These are phyloP conservation scores for Steromphala cineraria DNA, from an alignment of 2,888 invertebrate species.

Conservation along the genomic window DNA sequence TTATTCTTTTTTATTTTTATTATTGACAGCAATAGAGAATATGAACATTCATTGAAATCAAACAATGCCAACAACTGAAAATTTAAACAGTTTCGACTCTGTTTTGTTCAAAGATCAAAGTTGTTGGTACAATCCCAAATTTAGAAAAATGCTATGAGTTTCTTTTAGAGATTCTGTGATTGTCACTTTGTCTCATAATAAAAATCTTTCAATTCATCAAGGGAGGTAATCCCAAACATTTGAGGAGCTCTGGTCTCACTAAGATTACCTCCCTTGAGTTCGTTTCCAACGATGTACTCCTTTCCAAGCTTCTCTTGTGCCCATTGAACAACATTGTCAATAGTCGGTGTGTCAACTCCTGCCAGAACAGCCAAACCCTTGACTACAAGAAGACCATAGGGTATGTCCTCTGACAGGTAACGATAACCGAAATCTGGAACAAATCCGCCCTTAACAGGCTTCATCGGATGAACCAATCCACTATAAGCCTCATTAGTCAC, in stretches of 20 bases:
- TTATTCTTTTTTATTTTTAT: no score
- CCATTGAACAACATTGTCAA: constrained; percentile 56
- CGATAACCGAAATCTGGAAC: constrained; percentile 56
- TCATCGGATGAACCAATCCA: constrained; percentile 59
- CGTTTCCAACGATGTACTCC: constrained; percentile 48
- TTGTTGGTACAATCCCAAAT: no score
- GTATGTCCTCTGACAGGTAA: constrained; percentile 56
- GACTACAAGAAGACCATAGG: constrained; percentile 56
- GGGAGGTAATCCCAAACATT: constrained; percentile 50
- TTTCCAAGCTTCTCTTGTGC: constrained; percentile 52
- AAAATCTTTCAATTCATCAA: constrained; percentile 32
- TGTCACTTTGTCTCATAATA: no score
- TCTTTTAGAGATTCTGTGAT: no score
- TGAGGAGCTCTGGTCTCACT: constrained; percentile 51
- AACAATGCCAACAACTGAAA: no score
- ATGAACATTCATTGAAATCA: no score
- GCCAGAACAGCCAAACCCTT: constrained; percentile 56
- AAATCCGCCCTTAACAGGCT: constrained; percentile 44
- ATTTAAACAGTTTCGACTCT: no score
- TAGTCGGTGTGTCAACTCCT: constrained; percentile 53
- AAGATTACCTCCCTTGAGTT: constrained; percentile 52
- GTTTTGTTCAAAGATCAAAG: no score
- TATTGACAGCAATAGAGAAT: no score
- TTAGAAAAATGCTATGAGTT: no score
- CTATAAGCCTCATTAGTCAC: constrained; percentile 56